Evolutionary conservation across 1,140 invertebrate species (phyloP).

Genomic region (Coptotermes formosanus): DNA sequence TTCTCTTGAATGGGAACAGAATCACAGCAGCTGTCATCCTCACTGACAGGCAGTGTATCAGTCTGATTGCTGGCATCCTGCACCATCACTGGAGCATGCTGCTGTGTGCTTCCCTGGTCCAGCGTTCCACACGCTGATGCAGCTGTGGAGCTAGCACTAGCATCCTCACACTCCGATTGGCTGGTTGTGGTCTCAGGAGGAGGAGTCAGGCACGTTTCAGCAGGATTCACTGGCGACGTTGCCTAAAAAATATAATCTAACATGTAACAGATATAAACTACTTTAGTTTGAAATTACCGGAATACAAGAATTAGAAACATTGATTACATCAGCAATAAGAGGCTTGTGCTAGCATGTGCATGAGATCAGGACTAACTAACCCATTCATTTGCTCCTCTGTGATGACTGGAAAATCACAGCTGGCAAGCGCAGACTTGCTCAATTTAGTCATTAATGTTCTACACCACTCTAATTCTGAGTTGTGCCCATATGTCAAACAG

Average conservation of each 20-base stretch:
- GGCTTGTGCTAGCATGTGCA: not conserved
- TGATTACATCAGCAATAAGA: not conserved
- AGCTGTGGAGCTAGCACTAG: not conserved
- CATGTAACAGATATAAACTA: too few species aligned
- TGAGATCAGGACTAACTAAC: not conserved
- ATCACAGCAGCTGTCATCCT: slow-evolving; percentile 41
- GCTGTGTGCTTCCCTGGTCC: slow-evolving; percentile 47
- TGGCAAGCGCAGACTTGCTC: too few species aligned
- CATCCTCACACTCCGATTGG: slow-evolving; percentile 33
- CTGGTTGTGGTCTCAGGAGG: slow-evolving; percentile 36
- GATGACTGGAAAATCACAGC: too few species aligned
- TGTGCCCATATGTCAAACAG: too few species aligned
- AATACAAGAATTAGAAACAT: not conserved
- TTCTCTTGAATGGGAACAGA: not conserved
- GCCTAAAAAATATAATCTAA: slow-evolving; percentile 34
- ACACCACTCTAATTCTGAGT: too few species aligned
- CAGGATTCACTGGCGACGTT: slow-evolving; percentile 41
- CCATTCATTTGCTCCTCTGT: too few species aligned
- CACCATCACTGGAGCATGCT: slow-evolving; percentile 54
- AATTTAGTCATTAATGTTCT: too few species aligned
- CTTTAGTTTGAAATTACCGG: not conserved
- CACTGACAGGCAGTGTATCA: slow-evolving; percentile 55
- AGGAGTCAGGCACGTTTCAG: slow-evolving; percentile 38
- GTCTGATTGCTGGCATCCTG: slow-evolving; percentile 80
- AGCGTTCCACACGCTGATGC: not conserved